Conservation (phyloP, 1,140 invertebrate genomes). For the Palaemon carinicauda region DNA sequence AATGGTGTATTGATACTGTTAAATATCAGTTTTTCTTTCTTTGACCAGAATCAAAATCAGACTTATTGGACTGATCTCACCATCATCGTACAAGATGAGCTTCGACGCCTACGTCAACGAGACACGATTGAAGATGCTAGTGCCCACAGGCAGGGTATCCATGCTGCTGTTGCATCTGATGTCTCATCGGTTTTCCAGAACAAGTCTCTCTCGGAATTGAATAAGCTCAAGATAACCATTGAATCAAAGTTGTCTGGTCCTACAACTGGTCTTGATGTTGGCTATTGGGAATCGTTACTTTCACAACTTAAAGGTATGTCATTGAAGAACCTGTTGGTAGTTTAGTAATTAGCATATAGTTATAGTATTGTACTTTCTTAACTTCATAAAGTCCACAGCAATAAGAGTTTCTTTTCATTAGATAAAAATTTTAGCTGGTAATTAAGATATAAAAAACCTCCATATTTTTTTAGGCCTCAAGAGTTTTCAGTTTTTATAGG, state of each 20-base stretch:
- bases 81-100: conserved; percentile 94
- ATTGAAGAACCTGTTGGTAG: not conserved
- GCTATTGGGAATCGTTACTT: conserved; percentile 95
- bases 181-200: conserved; percentile 88
- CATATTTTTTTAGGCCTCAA: too few species aligned
- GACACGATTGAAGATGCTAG: conserved; percentile 63
- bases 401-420: too few species aligned
- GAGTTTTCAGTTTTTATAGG: too few species aligned
- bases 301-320: conserved; percentile 83
- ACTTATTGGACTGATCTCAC: conserved; percentile 98
- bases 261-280: conserved; percentile 92
- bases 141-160: conserved; percentile 88
- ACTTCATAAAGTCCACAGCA: too few species aligned
- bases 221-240: conserved; percentile 84
- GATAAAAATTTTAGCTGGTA: too few species aligned
- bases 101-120: conserved; percentile 84
- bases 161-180: conserved; percentile 89
- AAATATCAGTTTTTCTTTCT: too few species aligned
- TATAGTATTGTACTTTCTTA: too few species aligned
- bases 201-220: conserved; percentile 87
- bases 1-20: too few species aligned
- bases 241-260: conserved; percentile 85
- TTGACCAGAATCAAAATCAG: conserved; percentile 77
- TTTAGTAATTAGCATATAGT: too few species aligned
- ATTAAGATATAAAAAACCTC: too few species aligned